A percentile compares a stretch with the other conserved stretches of the same genome.
Conservation (phyloP, 2,113 vertebrate genomes). For the Actenoides lindsayi region DNA sequence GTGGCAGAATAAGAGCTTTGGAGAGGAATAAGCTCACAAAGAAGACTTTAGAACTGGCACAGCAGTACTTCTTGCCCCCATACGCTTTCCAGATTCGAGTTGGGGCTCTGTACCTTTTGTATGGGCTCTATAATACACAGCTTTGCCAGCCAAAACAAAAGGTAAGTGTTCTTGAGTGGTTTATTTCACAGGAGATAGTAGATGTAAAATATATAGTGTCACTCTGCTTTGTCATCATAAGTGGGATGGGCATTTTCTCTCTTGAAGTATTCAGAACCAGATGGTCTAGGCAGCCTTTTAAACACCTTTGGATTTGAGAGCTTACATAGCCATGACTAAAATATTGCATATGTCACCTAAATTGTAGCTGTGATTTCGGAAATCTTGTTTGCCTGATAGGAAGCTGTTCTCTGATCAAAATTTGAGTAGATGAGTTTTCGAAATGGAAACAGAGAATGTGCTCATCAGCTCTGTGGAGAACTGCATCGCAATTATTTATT, state of each 20-base stretch:
- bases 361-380: neutral
- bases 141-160: constrained; percentile 83
- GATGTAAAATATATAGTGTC: neutral
- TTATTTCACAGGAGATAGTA: neutral
- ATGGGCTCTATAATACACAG: constrained; percentile 85
- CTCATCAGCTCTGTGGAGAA: neutral
- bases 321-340: neutral
- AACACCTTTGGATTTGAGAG: neutral
- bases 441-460: neutral
- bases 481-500: neutral
- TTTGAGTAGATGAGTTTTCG: neutral
- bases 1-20: constrained; percentile 77
- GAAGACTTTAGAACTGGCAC: constrained; percentile 78
- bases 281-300: neutral
- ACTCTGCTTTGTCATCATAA: neutral
- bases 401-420: neutral
- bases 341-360: neutral
- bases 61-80: constrained; percentile 85
- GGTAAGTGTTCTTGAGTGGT: constrained; percentile 70
- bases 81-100: constrained; percentile 94
- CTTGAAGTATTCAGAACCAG: neutral
- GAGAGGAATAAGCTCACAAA: constrained; percentile 82
- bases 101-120: constrained; percentile 90
- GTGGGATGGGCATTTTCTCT: neutral
- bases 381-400: neutral